A percentile compares a stretch with the other conserved stretches of the same genome.
These are phyloP conservation scores for Odocoileus virginianus DNA, from an alignment of 2,113 vertebrate genomes.

Conservation along the genomic window DNA sequence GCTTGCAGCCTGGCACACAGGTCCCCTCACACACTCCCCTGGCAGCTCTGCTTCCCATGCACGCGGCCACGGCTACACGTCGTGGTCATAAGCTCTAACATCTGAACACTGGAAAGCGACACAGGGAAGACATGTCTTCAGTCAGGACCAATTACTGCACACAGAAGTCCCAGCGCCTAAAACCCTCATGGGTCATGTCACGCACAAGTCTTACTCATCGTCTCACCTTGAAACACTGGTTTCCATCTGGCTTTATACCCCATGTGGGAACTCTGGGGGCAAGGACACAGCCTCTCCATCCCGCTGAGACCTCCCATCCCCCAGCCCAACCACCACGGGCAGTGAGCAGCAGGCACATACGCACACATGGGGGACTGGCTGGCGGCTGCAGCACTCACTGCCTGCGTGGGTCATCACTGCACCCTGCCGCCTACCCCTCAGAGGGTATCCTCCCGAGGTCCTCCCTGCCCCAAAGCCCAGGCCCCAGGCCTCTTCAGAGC, in stretches of 20 bases:
- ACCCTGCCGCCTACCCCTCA: background rate
- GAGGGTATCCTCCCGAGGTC: background rate
- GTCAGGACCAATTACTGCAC: background rate
- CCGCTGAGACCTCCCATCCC: too few species aligned
- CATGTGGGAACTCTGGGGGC: background rate
- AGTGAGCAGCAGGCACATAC: background rate
- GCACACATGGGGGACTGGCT: background rate
- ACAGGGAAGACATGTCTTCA: background rate
- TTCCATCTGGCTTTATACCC: background rate
- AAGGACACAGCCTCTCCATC: background rate
- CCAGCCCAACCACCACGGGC: background rate
- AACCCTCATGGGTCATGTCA: rapidly evolving
- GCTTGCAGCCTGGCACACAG: background rate
- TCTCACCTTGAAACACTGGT: background rate
- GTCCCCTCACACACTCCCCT: background rate
- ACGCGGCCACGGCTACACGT: background rate
- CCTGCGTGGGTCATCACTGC: background rate
- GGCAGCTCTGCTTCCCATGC: background rate
- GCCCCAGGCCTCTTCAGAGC: background rate
- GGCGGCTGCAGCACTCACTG: background rate
- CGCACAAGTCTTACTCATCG: background rate
- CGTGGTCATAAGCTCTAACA: background rate
- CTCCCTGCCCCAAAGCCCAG: background rate
- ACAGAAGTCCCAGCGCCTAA: background rate
- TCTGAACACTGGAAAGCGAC: background rate